phyloP scores from a whole-genome alignment of 2,797 vertebrate genomes.

The Dermochelys coriacea region DNA sequence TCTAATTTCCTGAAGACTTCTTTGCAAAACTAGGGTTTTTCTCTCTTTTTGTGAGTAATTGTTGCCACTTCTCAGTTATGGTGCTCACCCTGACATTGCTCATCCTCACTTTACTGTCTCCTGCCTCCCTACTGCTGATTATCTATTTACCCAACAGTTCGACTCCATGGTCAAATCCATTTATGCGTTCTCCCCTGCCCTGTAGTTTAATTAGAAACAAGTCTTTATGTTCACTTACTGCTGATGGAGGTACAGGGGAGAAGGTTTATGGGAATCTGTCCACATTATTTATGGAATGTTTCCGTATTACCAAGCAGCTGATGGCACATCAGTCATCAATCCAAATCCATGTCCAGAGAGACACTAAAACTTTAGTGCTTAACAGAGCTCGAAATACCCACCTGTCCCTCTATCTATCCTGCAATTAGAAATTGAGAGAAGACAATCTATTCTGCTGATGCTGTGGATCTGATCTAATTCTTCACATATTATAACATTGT shows the following conservation, averaged over 20 bases:
- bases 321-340: constrained; percentile 63
- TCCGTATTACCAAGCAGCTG: constrained; percentile 55
- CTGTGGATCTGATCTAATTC: neutral
- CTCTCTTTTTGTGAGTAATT: neutral
- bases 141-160: neutral
- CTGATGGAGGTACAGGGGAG: neutral
- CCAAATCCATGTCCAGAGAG: constrained; percentile 66
- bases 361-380: constrained; percentile 77
- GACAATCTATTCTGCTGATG: constrained; percentile 8
- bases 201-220: constrained; percentile 50
- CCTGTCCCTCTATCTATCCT: constrained; percentile 66
- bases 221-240: constrained; percentile 36
- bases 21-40: neutral
- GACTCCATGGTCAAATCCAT: neutral
- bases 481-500: constrained; percentile 42
- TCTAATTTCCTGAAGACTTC: neutral
- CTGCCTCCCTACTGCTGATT: neutral
- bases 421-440: constrained; percentile 49
- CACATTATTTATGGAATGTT: constrained; percentile 58
- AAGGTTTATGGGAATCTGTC: constrained; percentile 29
- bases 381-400: constrained; percentile 78
- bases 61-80: neutral
- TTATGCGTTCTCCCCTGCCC: neutral
- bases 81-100: neutral
- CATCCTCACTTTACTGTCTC: neutral